phyloP scores from a whole-genome alignment of 2,888 invertebrate genomes.

The Limenitis camilla region DNA sequence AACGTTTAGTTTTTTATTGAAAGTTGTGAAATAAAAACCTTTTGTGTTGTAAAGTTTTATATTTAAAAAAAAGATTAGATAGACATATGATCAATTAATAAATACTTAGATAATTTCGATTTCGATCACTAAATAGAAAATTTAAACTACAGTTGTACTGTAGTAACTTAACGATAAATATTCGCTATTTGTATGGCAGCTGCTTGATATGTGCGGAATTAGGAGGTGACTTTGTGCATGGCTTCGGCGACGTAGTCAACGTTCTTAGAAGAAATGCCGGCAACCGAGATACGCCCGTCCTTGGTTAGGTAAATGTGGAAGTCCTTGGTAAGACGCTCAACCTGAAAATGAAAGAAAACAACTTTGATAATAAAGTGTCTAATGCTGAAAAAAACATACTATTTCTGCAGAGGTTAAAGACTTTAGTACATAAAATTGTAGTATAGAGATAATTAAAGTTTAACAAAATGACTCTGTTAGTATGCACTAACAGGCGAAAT shows the following conservation, averaged over 20 bases:
- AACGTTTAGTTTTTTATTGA: slow-evolving; percentile 28
- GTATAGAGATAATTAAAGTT: no score
- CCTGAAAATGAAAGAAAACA: slow-evolving; percentile 68
- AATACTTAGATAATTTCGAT: slow-evolving; percentile 64
- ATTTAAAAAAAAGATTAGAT: no score
- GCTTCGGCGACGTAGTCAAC: slow-evolving; percentile 95
- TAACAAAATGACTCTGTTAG: no score
- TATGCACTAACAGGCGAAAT: no score
- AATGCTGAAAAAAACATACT: background rate
- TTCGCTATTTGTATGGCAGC: slow-evolving; percentile 44
- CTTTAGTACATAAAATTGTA: background rate
- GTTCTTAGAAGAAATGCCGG: slow-evolving; percentile 95
- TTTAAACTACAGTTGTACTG: slow-evolving; percentile 64
- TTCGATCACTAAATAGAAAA: slow-evolving; percentile 56
- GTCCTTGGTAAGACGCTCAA: slow-evolving; percentile 89
- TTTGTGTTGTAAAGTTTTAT: slow-evolving; percentile 27
- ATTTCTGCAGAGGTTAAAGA: background rate
- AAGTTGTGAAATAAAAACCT: slow-evolving; percentile 25
- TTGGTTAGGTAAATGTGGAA: slow-evolving; percentile 96
- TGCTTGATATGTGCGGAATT: slow-evolving; percentile 63
- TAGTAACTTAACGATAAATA: slow-evolving; percentile 65
- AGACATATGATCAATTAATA: slow-evolving; percentile 69
- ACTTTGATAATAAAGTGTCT: background rate
- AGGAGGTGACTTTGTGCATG: slow-evolving; percentile 93
- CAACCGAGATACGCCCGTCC: slow-evolving; percentile 98